Base-by-base conservation (phyloP, 2,888 invertebrate genomes). In the Oscheius myriophilus region DNA sequence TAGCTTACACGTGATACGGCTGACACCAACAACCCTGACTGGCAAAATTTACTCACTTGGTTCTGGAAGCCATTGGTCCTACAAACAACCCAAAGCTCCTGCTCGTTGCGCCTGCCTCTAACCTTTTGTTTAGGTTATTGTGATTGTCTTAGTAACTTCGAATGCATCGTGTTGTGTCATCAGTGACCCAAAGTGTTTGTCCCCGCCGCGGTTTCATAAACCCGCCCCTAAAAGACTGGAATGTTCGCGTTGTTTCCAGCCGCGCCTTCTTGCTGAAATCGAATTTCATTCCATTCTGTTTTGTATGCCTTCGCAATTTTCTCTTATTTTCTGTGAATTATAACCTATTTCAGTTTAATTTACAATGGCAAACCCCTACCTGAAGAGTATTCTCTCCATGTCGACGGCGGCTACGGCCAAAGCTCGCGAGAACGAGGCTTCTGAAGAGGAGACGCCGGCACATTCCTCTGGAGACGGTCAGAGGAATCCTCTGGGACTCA, bases 361-460 rank as follows among this genome's bases (percentile, higher is more conserved):
- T 33, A 33, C 33, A 33, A 33, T 33, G 33, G 33, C 33, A 9
- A 39, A 61, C 18, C 49, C 46, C 1, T 61, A 61, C 33, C 49
- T 46, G 61, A 61, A 61, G 33, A 33, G 26, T 16, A n/a, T 61
- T 2, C 39, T 61, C 12, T 21, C 61, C 2, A 26, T 61, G 3
- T 49, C 61, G 9, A 61, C 61, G 25, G 61, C 61, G 3, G 33
- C 26, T 9, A 49, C 25, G 11, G 49, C 46, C 33, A 11, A 61
- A 26, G 14, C 46, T 26, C 23, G 49, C 4, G 46, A 26, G 16
- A 26, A 26, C 46, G 61, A 26, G 43, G 26, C 33, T 21, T 18
- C 21, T 43, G 33, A 61, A 18, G 33, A 33, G 33, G 33, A 33
- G 33, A 33, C 33, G 4, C 33, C 33, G 33, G 33, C 33, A 33